A percentile compares a stretch with the other conserved stretches of the same genome.
Evolutionary conservation across 2,888 invertebrate genomes (phyloP).

Genomic region (Nezara viridula): DNA sequence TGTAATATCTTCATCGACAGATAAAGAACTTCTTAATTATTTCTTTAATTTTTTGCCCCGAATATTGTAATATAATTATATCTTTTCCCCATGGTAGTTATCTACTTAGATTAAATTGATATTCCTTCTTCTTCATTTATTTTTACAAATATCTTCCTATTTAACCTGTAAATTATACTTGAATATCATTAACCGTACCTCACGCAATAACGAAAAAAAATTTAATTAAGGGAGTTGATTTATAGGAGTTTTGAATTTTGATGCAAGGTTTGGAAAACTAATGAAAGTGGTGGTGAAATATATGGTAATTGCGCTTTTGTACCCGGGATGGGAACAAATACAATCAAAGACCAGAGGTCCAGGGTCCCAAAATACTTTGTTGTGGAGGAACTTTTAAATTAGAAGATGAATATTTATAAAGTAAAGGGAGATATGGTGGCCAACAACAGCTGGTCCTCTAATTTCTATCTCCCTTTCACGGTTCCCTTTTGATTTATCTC

Average conservation of each 20-base stretch:
- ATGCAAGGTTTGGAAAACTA: constrained; percentile 17
- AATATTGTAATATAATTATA: no score
- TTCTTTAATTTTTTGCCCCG: no score
- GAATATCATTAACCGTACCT: neutral
- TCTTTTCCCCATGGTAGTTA: no score
- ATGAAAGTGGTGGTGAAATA: constrained; percentile 28
- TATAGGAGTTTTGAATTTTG: constrained; percentile 16
- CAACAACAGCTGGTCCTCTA: neutral
- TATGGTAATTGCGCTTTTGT: constrained; percentile 46
- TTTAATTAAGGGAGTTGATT: neutral
- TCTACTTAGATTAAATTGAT: no score
- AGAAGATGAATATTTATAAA: constrained; percentile 49
- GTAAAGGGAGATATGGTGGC: constrained; percentile 23
- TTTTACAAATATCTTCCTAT: neutral
- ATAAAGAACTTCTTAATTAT: no score
- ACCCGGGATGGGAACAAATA: constrained; percentile 14
- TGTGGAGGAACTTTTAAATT: constrained; percentile 45
- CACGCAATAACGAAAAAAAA: neutral
- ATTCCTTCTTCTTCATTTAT: no score
- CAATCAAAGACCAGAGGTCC: constrained; percentile 37
- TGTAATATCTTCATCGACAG: no score
- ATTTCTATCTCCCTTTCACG: constrained; percentile 44
- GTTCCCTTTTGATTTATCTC: constrained; percentile 24
- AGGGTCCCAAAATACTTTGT: constrained; percentile 37
- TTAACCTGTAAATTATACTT: neutral